A percentile compares a stretch with the other conserved stretches of the same genome.
phyloP scores from a whole-genome alignment of 37 sponge, comb jelly and placozoan species.

The Spongia lamella region DNA sequence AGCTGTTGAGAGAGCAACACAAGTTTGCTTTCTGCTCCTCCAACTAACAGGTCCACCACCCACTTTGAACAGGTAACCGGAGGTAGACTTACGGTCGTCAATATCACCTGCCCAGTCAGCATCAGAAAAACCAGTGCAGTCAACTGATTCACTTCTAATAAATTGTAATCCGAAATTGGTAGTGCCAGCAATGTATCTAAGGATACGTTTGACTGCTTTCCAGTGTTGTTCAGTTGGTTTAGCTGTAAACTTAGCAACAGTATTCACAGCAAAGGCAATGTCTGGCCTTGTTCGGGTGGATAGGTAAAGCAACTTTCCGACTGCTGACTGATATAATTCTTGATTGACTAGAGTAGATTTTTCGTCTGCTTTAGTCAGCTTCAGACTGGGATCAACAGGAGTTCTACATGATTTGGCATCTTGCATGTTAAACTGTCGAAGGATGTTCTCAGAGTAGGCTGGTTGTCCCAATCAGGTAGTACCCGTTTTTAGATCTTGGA shows the following conservation, averaged over 20 bases:
- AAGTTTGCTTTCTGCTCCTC: conserved; percentile 36
- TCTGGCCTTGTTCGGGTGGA: conserved; percentile 23
- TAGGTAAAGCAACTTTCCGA: conserved; percentile 42
- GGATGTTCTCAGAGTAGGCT: conserved; percentile 18
- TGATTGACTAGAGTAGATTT: conserved; percentile 4
- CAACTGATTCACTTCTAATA: background rate
- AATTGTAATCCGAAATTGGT: conserved; percentile 6
- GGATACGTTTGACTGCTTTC: conserved; percentile 18
- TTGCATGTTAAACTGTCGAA: conserved; percentile 9
- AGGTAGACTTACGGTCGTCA: conserved; percentile 28
- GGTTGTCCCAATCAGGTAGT: conserved; percentile 49
- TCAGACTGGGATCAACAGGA: conserved; percentile 14
- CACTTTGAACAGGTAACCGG: conserved; percentile 27
- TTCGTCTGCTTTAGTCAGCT: conserved; percentile 24
- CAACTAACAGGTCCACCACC: conserved; percentile 28
- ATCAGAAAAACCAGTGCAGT: conserved; percentile 28
- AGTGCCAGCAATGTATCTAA: conserved; percentile 21
- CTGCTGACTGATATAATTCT: conserved; percentile 21
- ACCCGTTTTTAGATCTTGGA: conserved; percentile 21
- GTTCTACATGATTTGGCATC: conserved; percentile 21
- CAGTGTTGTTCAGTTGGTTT: conserved; percentile 38
- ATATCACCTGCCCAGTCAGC: conserved; percentile 30
- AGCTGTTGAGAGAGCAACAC: conserved; percentile 40
- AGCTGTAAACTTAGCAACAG: conserved; percentile 9
- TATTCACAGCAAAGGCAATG: conserved; percentile 7